phyloP scores from a whole-genome alignment of 2,797 vertebrate species.

The Protonibea diacanthus region DNA sequence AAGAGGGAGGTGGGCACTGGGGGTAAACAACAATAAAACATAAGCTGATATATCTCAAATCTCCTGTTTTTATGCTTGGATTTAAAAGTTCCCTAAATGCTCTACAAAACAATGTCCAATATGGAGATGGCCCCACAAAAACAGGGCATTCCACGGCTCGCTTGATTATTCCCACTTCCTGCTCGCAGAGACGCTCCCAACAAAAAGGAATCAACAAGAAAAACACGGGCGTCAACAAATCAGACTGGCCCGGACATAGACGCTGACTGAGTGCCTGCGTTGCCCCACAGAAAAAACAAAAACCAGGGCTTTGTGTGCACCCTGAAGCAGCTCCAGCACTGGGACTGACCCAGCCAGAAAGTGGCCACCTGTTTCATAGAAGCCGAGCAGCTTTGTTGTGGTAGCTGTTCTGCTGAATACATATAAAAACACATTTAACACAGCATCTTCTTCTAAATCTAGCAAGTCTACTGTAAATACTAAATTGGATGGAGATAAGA shows the following conservation, averaged over 20 bases:
- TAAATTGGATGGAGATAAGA: conserved; percentile 14
- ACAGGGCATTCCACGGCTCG: conserved; percentile 79
- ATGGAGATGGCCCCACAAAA: conserved; percentile 67
- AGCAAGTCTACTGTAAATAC: conserved; percentile 15
- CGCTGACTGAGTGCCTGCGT: conserved; percentile 21
- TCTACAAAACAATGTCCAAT: conserved; percentile 50
- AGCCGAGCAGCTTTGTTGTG: conserved; percentile 15
- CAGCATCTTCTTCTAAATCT: background rate
- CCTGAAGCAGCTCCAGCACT: conserved; percentile 25
- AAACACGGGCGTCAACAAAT: conserved; percentile 77
- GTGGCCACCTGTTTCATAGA: conserved; percentile 30
- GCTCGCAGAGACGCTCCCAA: conserved; percentile 67
- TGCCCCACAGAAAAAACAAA: conserved; percentile 24
- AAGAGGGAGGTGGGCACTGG: background rate
- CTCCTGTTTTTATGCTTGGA: conserved; percentile 14
- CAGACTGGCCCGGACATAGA: conserved; percentile 34
- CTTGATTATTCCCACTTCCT: conserved; percentile 86
- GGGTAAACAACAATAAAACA: conserved; percentile 24
- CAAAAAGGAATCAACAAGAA: conserved; percentile 83
- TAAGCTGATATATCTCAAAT: conserved; percentile 6
- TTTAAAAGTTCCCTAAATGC: conserved; percentile 4
- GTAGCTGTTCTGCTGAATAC: conserved; percentile 7
- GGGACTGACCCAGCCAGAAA: conserved; percentile 12
- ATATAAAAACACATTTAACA: background rate
- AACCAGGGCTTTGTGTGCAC: conserved; percentile 9